Base-by-base conservation (phyloP, 2,797 vertebrate genomes). In the Falco novaeseelandiae region DNA sequence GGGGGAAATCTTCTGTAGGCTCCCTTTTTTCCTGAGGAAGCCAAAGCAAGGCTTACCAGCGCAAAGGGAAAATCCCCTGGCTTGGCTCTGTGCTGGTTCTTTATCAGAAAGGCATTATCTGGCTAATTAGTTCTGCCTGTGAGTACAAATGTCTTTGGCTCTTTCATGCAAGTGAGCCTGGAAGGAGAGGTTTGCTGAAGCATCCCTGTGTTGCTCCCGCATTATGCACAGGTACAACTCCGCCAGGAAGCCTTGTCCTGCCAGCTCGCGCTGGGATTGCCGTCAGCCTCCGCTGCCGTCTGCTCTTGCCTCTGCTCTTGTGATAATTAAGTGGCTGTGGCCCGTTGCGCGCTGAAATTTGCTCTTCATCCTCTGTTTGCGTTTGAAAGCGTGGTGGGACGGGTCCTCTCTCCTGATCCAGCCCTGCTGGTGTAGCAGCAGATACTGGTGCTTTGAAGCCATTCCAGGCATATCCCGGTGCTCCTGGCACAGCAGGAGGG, bases 41-140 rank as follows among this genome's bases (percentile, higher is more conserved):
- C 66, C 70, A 59, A 76, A 90, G 48, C 52, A 74, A 4, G 3
- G 4, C 72, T 76, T 83, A 59, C 25, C 32, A 61, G 25, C 15
- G 66, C 62, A 74, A 72, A 92, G 38, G 83, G 81, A 63, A 80
- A 90, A 87, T 76, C 83, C 78, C 90, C 76, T 1, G 4, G 66
- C 81, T 93, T 90, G 78, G 81, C 83, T 89, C 66, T 40, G 81
- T 77, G 87, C 83, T 90, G 81, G 44, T 94, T 59, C 83, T 65
- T 93, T 93, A 87, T 92, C 81, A 93, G 89, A 73, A 85, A 77
- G 52, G 63, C 87, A 59, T 89, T 92, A 93, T 85, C 91, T 92
- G 87, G 74, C 79, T 95, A 95, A 96, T 95, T 83, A 94, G 87
- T 59, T 94, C 84, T 96, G 93, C 87, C 92, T 80, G 74, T 6